Conservation (phyloP, 1,140 invertebrate genomes). For the Brevipalpus yothersi region DNA sequence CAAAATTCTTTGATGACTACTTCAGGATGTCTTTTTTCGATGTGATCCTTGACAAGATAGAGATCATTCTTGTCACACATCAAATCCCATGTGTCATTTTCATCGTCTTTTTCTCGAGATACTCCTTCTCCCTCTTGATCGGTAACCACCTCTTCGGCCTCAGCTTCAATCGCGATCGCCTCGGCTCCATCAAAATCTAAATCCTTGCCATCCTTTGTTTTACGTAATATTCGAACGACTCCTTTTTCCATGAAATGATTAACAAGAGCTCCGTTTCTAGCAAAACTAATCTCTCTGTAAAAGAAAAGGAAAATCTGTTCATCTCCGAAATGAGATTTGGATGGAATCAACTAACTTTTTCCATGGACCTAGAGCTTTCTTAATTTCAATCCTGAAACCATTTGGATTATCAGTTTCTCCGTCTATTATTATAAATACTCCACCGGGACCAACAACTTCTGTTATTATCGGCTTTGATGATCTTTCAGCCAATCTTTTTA, state of each 20-base stretch:
- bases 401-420: conserved; percentile 13
- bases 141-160: conserved; percentile 13
- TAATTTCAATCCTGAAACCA: conserved; percentile 7
- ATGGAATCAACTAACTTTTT: not conserved
- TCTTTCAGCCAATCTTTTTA: conserved; percentile 23
- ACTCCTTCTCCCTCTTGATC: conserved; percentile 6
- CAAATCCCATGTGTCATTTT: conserved; percentile 5
- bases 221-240: conserved; percentile 2
- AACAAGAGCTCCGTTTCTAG: conserved; percentile 7
- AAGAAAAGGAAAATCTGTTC: conserved; percentile 2
- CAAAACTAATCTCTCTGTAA: conserved; percentile 6
- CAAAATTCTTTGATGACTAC: conserved; percentile 14
- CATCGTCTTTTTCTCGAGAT: not conserved
- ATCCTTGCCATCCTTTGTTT: not conserved
- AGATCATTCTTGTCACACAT: conserved; percentile 7
- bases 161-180: conserved; percentile 13
- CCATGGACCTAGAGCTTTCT: not conserved
- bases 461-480: conserved; percentile 9
- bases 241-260: conserved; percentile 11
- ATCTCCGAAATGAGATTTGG: not conserved
- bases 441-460: conserved; percentile 14
- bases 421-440: conserved; percentile 11
- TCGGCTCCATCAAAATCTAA: conserved; percentile 8
- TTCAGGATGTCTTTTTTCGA: conserved; percentile 8
- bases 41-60: conserved; percentile 9